A percentile compares a stretch with the other conserved stretches of the same genome.
Evolutionary conservation across 2,113 vertebrate genomes (phyloP).

Genomic region (Hypanus sabinus): DNA sequence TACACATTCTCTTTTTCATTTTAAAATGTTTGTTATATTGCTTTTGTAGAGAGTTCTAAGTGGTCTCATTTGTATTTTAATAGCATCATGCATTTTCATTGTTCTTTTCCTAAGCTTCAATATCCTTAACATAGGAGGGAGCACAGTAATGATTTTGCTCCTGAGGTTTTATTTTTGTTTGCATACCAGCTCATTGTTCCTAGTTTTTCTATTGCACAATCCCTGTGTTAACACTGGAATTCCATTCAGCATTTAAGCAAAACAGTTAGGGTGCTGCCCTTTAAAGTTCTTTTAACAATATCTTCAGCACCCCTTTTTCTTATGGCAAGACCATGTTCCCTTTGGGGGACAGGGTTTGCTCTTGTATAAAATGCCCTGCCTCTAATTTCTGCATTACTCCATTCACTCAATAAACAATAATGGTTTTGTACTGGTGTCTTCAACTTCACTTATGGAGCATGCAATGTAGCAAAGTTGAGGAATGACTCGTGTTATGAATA

Average conservation of each 20-base stretch:
- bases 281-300: background rate
- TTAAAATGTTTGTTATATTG: background rate
- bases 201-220: background rate
- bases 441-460: background rate
- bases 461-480: background rate
- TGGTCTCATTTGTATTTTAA: background rate
- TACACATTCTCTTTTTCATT: background rate
- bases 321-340: background rate
- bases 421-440: no score
- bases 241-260: background rate
- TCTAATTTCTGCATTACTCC: background rate
- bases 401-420: background rate
- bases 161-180: background rate
- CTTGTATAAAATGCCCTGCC: background rate
- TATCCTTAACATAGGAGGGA: background rate
- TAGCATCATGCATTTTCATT: background rate
- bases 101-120: background rate
- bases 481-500: background rate
- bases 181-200: background rate
- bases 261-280: background rate
- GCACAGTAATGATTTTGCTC: background rate
- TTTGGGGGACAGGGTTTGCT: background rate
- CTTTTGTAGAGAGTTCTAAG: background rate
- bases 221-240: background rate
- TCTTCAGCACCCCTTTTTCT: background rate